Evolutionary conservation across 2,888 invertebrate species (phyloP).

Genomic region (Platycheirus rosarum): DNA sequence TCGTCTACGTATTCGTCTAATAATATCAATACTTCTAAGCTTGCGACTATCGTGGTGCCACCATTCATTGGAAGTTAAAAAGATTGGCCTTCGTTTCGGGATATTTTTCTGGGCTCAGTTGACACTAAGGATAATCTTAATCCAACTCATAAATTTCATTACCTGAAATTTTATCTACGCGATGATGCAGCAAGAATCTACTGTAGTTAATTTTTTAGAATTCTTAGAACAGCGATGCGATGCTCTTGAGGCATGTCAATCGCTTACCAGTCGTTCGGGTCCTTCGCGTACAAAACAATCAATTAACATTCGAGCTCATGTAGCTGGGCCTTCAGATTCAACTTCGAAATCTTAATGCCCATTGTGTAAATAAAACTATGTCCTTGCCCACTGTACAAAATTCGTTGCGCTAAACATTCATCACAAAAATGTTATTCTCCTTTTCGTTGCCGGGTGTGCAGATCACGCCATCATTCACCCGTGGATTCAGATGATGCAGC

Average conservation of each 20-base stretch:
- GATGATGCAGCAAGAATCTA: slow-evolving; percentile 1
- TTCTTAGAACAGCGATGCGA: slow-evolving; percentile 21
- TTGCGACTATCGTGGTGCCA: too few species aligned
- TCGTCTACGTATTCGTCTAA: too few species aligned
- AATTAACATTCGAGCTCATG: neutral
- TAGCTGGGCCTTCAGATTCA: neutral
- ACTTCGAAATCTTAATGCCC: neutral
- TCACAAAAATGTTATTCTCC: neutral
- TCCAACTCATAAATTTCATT: neutral
- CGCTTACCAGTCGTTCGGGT: neutral
- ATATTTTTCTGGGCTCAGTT: neutral
- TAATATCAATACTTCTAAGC: too few species aligned
- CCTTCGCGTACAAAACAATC: neutral
- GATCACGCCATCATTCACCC: slow-evolving; percentile 15
- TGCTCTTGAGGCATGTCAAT: slow-evolving; percentile 23
- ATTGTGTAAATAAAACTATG: slow-evolving; percentile 6
- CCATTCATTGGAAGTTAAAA: neutral
- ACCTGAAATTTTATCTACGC: neutral
- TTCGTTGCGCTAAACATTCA: neutral
- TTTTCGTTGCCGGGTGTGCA: neutral
- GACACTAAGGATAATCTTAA: neutral
- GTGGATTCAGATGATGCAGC: neutral
- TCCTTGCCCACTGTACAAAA: neutral
- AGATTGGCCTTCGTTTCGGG: neutral
- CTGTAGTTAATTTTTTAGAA: neutral